Conservation (phyloP, 2,888 invertebrate species). For the Pegoplata infirma region DNA sequence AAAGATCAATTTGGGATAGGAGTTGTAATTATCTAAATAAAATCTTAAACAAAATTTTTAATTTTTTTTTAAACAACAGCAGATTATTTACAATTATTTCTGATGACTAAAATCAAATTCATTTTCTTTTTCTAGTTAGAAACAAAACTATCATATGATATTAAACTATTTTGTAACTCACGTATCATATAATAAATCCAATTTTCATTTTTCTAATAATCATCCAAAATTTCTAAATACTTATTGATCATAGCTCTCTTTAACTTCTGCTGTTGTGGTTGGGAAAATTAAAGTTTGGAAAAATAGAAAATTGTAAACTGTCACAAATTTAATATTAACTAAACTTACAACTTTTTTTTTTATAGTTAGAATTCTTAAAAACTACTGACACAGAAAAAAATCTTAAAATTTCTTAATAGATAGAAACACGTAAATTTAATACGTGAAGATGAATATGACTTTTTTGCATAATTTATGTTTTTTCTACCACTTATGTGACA, state of each 20-base stretch:
- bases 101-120: background rate
- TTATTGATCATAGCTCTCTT: constrained; percentile 4
- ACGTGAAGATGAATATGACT: constrained; percentile 23
- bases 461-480: background rate
- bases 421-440: constrained; percentile 36
- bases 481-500: constrained; percentile 20
- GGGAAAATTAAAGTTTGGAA: constrained; percentile 36
- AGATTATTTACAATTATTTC: constrained; percentile 19
- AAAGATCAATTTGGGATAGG: constrained; percentile 31
- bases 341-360: constrained; percentile 55
- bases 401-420: constrained; percentile 32
- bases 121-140: too few species aligned
- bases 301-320: constrained; percentile 39
- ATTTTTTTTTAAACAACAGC: constrained; percentile 11
- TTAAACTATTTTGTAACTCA: too few species aligned
- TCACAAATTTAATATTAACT: constrained; percentile 48
- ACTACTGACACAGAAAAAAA: constrained; percentile 53
- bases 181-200: too few species aligned
- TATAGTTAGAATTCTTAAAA: constrained; percentile 51
- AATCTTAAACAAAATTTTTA: background rate
- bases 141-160: too few species aligned
- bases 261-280: constrained; percentile 32
- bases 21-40: constrained; percentile 31
- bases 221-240: background rate
- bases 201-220: constrained; percentile 7